Conservation (phyloP, 2,113 vertebrate genomes). For the Rhipidura dahli region DNA sequence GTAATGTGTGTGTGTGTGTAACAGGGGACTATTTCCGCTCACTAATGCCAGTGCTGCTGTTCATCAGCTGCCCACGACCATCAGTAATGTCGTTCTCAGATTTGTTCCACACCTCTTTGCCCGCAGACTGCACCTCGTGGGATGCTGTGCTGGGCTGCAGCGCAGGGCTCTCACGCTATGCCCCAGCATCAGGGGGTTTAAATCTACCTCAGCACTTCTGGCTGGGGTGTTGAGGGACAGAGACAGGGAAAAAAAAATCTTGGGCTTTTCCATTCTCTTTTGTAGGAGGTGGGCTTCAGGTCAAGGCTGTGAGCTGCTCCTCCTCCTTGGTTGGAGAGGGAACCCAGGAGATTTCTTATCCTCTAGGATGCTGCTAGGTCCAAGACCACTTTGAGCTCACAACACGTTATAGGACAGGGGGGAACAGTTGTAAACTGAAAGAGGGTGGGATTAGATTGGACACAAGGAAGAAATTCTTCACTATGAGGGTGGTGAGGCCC, state of each 20-base stretch:
- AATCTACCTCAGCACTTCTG: background rate
- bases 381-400: background rate
- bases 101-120: background rate
- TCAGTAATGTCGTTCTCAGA: background rate
- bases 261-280: background rate
- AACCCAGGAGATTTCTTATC: background rate
- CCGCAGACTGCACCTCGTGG: background rate
- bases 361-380: background rate
- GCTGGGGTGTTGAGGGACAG: background rate
- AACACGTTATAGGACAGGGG: rapidly evolving
- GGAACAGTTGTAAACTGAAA: background rate
- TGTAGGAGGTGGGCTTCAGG: background rate
- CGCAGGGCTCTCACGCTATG: background rate
- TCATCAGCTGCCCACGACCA: background rate
- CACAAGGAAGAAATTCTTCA: background rate
- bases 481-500: background rate
- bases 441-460: background rate
- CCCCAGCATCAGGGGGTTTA: background rate
- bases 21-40: constrained; percentile 8
- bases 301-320: background rate
- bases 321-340: background rate
- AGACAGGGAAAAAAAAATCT: background rate
- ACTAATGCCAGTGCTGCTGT: background rate
- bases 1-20: background rate
- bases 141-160: background rate